phyloP scores from a whole-genome alignment of 2,113 vertebrate genomes.

The Rhinoptilus africanus region DNA sequence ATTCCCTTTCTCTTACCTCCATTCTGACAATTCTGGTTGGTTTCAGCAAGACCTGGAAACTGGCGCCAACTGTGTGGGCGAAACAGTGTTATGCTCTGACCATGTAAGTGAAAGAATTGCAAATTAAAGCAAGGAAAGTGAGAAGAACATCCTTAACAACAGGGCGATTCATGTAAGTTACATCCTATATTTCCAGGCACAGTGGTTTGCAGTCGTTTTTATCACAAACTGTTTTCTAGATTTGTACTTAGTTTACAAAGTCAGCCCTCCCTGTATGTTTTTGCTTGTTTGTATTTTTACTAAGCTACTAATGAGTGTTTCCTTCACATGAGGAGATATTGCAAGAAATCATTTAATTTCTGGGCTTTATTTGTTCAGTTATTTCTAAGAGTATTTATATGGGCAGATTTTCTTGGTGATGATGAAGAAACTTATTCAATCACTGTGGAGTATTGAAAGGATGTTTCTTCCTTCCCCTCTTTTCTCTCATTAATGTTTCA shows the following conservation, averaged over 20 bases:
- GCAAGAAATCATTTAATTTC: neutral
- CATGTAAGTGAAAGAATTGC: neutral
- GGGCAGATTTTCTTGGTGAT: neutral
- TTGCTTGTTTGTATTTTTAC: neutral
- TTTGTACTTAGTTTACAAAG: neutral
- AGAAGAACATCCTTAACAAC: neutral
- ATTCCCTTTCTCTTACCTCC: neutral
- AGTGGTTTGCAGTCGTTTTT: neutral
- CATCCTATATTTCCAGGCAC: neutral
- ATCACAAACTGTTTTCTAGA: neutral
- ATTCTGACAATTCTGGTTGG: neutral
- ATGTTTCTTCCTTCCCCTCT: neutral
- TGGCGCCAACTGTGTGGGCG: fast-evolving
- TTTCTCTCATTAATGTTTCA: neutral
- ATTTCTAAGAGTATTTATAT: neutral
- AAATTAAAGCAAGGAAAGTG: neutral
- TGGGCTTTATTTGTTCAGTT: neutral
- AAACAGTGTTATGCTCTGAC: neutral
- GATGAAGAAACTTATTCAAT: neutral
- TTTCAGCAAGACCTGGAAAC: neutral
- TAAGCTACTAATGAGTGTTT: neutral
- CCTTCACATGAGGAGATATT: neutral
- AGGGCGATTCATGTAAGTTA: neutral
- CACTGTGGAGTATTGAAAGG: neutral
- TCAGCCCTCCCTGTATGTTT: neutral